Conservation (phyloP, 2,113 vertebrate species). For the Engystomops pustulosus region DNA sequence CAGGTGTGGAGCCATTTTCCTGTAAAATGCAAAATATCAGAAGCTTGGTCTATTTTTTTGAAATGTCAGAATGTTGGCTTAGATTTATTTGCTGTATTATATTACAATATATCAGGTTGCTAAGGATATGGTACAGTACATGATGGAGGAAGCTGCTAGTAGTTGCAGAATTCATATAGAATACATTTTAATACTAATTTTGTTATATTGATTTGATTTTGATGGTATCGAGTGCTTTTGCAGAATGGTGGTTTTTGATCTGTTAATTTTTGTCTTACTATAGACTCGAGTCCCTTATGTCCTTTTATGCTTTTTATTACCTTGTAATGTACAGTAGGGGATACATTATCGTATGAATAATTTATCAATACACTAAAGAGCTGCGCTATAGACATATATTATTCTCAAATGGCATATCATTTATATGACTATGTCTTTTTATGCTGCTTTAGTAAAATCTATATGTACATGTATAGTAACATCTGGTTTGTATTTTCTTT, state of each 20-base stretch:
- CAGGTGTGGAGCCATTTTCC: not conserved
- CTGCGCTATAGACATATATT: not conserved
- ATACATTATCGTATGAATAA: slow-evolving; percentile 32
- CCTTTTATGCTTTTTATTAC: slow-evolving; percentile 30
- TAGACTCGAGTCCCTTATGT: not conserved
- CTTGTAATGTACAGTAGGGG: not conserved
- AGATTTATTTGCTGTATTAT: not conserved
- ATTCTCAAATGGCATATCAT: slow-evolving; percentile 7
- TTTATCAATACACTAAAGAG: not conserved
- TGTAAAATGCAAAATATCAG: not conserved
- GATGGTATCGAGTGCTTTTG: no score
- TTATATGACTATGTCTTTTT: no score
- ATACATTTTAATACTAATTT: no score
- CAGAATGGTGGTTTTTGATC: not conserved
- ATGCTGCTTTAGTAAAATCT: not conserved
- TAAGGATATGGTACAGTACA: not conserved
- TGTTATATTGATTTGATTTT: no score
- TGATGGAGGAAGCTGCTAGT: not conserved
- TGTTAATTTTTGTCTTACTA: not conserved
- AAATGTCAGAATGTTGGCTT: not conserved
- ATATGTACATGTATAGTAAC: not conserved
- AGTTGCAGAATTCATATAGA: no score
- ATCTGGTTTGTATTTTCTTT: not conserved
- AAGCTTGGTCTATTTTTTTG: not conserved
- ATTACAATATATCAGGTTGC: not conserved